Conservation (phyloP, 2,113 vertebrate species). For the Gnathonemus echidnorhynchus region DNA sequence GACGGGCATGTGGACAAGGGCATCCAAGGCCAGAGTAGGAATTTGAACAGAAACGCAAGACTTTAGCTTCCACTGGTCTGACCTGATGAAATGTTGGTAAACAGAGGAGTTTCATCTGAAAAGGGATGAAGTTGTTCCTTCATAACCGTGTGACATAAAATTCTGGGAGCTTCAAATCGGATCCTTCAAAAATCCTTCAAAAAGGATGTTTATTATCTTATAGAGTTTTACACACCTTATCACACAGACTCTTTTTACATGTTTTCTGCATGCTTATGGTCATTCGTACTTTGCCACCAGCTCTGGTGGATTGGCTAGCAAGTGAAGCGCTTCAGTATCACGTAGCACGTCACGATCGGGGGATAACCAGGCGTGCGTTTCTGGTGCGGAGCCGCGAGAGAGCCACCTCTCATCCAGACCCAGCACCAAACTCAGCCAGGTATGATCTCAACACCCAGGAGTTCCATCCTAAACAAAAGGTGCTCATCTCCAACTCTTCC, state of each 20-base stretch:
- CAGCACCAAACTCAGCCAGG: conserved; percentile 3
- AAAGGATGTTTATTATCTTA: not conserved
- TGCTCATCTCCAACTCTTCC: not conserved
- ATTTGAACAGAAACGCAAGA: not conserved
- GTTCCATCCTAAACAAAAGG: conserved; percentile 9
- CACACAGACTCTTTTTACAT: not conserved
- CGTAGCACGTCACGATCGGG: not conserved
- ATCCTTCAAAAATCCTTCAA: not conserved
- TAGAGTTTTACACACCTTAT: not conserved
- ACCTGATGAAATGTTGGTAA: not conserved
- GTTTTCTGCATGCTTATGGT: not conserved
- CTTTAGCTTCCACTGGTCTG: not conserved
- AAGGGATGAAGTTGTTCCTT: not conserved
- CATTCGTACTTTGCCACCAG: not conserved
- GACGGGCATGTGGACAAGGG: not conserved
- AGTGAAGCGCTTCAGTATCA: not conserved
- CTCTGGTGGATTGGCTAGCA: not conserved
- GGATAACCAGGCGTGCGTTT: not conserved
- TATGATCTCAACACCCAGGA: conserved; percentile 2
- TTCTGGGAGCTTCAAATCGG: not conserved
- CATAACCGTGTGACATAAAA: not conserved
- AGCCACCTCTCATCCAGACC: not conserved
- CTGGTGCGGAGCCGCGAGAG: not conserved
- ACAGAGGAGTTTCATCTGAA: not conserved
- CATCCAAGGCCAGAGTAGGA: not conserved